A percentile compares a stretch with the other conserved stretches of the same genome.
Evolutionary conservation across 2,888 invertebrate genomes (phyloP).

Genomic region (Rotaria magnacalcarata): DNA sequence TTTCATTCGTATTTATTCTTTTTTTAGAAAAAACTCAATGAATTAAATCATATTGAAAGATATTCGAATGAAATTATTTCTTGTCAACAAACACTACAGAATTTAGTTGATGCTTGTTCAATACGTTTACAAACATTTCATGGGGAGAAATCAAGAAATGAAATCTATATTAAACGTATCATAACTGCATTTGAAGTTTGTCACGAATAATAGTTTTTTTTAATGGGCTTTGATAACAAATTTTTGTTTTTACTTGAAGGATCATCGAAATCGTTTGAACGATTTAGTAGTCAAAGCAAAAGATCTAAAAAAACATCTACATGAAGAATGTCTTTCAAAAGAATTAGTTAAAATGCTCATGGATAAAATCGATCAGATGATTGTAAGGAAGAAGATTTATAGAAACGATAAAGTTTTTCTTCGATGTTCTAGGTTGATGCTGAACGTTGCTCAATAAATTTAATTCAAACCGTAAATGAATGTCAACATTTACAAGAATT

Average conservation of each 20-base stretch:
- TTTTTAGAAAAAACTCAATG: background rate
- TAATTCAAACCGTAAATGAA: background rate
- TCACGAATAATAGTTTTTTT: too few species aligned
- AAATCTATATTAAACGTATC: conserved; percentile 1
- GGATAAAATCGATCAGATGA: background rate
- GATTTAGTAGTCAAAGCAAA: background rate
- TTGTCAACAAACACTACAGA: background rate
- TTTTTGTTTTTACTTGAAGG: background rate
- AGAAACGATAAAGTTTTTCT: background rate
- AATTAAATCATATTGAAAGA: background rate
- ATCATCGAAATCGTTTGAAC: conserved; percentile 24
- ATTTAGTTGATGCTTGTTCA: background rate
- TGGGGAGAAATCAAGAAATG: background rate
- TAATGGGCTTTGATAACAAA: background rate
- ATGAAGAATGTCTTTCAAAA: background rate
- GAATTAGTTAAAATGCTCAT: background rate
- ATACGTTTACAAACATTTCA: conserved; percentile 19
- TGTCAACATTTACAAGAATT: background rate
- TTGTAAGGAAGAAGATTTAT: background rate
- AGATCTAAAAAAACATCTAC: background rate
- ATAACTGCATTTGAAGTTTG: background rate
- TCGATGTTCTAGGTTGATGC: background rate
- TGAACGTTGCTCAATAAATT: background rate
- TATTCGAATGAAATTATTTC: background rate
- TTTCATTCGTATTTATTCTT: background rate